Evolutionary conservation across 2,888 invertebrate species (phyloP), one percentile per base, ranked within the genome.

Genomic region (Torymus texanus): DNA sequence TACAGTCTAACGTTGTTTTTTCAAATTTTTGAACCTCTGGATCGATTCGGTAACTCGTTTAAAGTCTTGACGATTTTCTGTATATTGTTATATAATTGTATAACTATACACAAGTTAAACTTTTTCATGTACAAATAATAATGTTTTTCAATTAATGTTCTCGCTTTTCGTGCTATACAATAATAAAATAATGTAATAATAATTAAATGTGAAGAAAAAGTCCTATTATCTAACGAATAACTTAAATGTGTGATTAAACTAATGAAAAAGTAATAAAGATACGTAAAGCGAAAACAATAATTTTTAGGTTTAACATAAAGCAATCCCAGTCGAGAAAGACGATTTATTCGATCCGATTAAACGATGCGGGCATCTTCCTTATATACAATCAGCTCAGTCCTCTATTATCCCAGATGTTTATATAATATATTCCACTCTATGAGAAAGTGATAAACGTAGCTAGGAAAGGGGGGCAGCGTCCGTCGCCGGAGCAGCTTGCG

Each of bases 331-430:
- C 50, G 50, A 51, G 51, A 56, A 79, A 65, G 68, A 41, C 53
- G 59, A 79, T 62, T 68, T 73, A 73, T 79, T 76, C 73, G 18
- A 79, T 71, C 59, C 53, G 56, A 79, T 29, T 75, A 21, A 77
- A 81, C 66, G 81, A 82, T 82, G 82, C 82, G 71, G 82, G 82
- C 82, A 82, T 82, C 81, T 72, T 55, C 56, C 62, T 67, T 74
- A 65, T 77, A 72, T 63, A 80, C 72, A 80, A 76, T 79, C 74
- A 77, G 63, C 71, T 72, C 56, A 24, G 41, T 41, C 41, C 41
- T 41, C 41, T 41, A 76, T n/a, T 71, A 21, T 58, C 65, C 67
- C 56, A 80, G 67, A 80, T 76, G 41, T 72, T 76, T 80, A 72
- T 80, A 80, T 76, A 73, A 67, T 72, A 79, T 75, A 76, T 68